A percentile compares a stretch with the other conserved stretches of the same genome.
phyloP scores from a whole-genome alignment of 2,888 invertebrate species.

The Sesia bembeciformis region DNA sequence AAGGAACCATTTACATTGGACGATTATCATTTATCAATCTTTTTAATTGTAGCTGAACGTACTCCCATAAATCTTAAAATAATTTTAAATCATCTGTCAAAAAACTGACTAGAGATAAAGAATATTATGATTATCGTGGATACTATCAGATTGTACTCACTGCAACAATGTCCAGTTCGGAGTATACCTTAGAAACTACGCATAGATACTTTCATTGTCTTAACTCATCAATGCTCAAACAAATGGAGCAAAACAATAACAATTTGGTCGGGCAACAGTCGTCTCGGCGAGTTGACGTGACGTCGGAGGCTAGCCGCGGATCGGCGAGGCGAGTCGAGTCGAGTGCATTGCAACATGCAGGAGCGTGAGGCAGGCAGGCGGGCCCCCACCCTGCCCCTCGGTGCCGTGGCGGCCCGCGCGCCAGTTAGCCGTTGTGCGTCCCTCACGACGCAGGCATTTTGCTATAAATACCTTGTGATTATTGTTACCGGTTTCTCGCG shows the following conservation, averaged over 20 bases:
- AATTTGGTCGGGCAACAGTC: slow-evolving; percentile 33
- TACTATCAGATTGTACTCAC: too few species aligned
- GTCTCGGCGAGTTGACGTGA: slow-evolving; percentile 30
- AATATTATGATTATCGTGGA: too few species aligned
- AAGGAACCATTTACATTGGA: too few species aligned
- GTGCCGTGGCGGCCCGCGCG: slow-evolving; percentile 34
- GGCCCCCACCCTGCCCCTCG: slow-evolving; percentile 59
- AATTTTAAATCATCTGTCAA: too few species aligned
- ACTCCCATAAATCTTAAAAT: too few species aligned
- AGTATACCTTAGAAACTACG: too few species aligned
- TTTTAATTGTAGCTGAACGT: too few species aligned
- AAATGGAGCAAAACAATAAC: slow-evolving; percentile 12
- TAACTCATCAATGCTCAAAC: background rate
- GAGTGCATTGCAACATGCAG: slow-evolving; percentile 62
- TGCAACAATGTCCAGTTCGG: too few species aligned
- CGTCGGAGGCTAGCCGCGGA: slow-evolving; percentile 24
- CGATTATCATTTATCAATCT: too few species aligned
- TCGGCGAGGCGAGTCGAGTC: slow-evolving; percentile 28
- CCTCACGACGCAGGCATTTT: slow-evolving; percentile 57
- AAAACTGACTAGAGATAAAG: too few species aligned
- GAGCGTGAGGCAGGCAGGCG: slow-evolving; percentile 42
- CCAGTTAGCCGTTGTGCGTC: slow-evolving; percentile 68
- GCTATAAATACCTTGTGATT: slow-evolving; percentile 32
- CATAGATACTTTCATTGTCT: too few species aligned
- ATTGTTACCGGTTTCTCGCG: slow-evolving; percentile 39